Evolutionary conservation across 2,888 invertebrate genomes (phyloP), one percentile per base, ranked within the genome.

Genomic region (Tachina grossa): DNA sequence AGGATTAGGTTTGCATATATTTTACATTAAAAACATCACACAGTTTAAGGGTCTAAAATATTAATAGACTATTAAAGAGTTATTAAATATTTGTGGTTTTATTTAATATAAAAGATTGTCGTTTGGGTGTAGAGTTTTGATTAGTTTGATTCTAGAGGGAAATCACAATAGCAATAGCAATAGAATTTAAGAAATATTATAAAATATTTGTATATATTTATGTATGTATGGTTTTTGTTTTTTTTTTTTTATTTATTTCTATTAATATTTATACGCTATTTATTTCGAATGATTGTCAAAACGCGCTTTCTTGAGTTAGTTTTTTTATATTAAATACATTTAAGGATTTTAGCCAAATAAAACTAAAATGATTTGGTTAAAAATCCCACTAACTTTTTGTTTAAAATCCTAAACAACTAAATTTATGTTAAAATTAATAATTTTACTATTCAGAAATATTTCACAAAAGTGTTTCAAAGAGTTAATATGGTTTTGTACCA

Each of bases 201-300:
- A 45, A 19, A 63, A 63, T 43, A 9, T 13, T 51, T 53, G 11
- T 71, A 57, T 47, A 9, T 57, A 16, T 39, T 39, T 1, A 53
- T n/a, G 9, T n/a, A 9, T 75, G n/a, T 83, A 59, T 66, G 22
- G 31, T 63, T 63, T 59, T n/a, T n/a, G 22, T 22, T 66, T 49
- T 69, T 68, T 77, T 61, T 77, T 80, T 14, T 86, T 66, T 85
- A 72, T n/a, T n/a, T n/a, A 82, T 59, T 84, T 80, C 49, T 13
- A 13, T 53, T 59, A 6, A 16, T 87, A 82, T 83, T 51, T 82
- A 84, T 83, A 86, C 91, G 91, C 92, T 92, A 92, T 90, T 90
- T 31, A 90, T 87, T 89, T 83, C 76, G 88, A 89, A 90, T 93
- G 93, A 93, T 93, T 93, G 93, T 93, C 93, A 92, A 93, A 92